phyloP scores from a whole-genome alignment of 2,797 vertebrate genomes.

The Cossypha niveicapilla region DNA sequence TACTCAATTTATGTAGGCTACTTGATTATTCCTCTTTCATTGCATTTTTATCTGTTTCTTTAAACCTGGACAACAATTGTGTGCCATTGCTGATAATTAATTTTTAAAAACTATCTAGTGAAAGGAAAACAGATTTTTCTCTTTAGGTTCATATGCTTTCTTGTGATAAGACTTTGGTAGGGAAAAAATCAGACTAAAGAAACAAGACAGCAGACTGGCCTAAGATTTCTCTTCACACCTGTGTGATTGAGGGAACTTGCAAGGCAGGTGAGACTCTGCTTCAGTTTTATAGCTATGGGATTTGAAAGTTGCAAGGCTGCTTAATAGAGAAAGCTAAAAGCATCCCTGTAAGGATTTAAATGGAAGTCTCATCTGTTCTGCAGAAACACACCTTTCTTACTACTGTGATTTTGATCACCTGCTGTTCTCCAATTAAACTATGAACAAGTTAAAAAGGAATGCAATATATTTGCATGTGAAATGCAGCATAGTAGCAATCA shows the following conservation, averaged over 20 bases:
- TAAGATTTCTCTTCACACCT: not conserved
- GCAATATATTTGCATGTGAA: slow-evolving; percentile 15
- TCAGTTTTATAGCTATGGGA: not conserved
- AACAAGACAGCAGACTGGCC: not conserved
- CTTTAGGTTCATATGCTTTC: not conserved
- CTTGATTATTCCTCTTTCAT: not conserved
- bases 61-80: not conserved
- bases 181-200: not conserved
- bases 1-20: not conserved
- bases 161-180: not conserved
- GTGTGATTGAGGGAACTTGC: not conserved
- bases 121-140: not conserved
- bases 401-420: slow-evolving; percentile 47
- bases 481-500: not conserved
- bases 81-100: not conserved
- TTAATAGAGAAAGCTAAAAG: slow-evolving; percentile 15
- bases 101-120: not conserved
- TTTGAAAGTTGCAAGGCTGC: not conserved
- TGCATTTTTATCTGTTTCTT: not conserved
- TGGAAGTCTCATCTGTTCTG: slow-evolving; percentile 23
- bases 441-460: slow-evolving; percentile 17
- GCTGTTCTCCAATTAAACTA: slow-evolving; percentile 55
- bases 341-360: slow-evolving; percentile 21
- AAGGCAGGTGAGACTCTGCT: not conserved
- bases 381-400: slow-evolving; percentile 24